phyloP scores from a whole-genome alignment of 2,113 vertebrate species.

The Tupaia chinensis region DNA sequence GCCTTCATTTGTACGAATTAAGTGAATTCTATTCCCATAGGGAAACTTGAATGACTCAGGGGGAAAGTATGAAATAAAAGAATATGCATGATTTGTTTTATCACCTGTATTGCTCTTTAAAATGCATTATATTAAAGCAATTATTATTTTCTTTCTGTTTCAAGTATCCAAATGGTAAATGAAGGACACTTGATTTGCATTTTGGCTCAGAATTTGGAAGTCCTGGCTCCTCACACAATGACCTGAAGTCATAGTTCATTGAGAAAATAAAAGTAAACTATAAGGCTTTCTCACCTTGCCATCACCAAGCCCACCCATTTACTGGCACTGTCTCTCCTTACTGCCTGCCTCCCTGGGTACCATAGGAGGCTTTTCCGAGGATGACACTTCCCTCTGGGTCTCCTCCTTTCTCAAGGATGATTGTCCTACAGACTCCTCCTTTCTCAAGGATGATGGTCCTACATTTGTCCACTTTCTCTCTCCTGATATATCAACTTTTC shows the following conservation, averaged over 20 bases:
- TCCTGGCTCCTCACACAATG: neutral
- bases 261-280: neutral
- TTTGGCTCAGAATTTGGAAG: neutral
- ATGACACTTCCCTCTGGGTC: neutral
- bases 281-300: neutral
- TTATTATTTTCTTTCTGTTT: neutral
- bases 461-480: neutral
- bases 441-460: neutral
- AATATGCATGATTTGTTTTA: neutral
- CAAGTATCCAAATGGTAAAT: neutral
- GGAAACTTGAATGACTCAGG: neutral
- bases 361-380: neutral
- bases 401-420: neutral
- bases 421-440: neutral
- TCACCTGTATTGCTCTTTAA: neutral
- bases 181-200: neutral
- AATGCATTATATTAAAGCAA: neutral
- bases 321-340: accelerated
- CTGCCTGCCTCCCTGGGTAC: neutral
- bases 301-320: neutral
- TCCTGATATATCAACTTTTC: neutral
- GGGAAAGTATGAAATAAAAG: neutral
- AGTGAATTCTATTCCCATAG: neutral
- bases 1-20: neutral
- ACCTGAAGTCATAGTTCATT: neutral